Percentiles rank a stretch among this genome's conserved stretches.
These are phyloP conservation scores for Heliconius aoede DNA, from an alignment of 2,888 invertebrate species.

Conservation along the genomic window DNA sequence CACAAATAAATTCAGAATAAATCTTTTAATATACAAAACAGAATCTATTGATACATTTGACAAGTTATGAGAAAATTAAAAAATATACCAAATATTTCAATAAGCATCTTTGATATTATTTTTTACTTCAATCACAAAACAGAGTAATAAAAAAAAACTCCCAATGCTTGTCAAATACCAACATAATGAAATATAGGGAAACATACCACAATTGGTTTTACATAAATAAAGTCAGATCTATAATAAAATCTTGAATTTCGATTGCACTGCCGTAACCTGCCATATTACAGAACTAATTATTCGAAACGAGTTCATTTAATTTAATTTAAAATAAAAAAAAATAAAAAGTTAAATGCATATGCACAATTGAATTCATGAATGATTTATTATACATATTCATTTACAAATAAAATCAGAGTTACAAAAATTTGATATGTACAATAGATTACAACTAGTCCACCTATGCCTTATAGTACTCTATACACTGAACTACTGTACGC, in stretches of 20 bases:
- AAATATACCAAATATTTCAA: neutral
- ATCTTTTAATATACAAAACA: conserved; percentile 35
- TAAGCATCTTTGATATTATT: neutral
- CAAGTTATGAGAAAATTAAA: conserved; percentile 28
- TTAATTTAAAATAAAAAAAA: conserved; percentile 48
- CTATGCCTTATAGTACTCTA: conserved; percentile 62
- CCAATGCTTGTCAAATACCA: conserved; percentile 22
- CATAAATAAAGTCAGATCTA: conserved; percentile 58
- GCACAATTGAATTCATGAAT: conserved; percentile 25
- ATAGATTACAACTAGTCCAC: conserved; percentile 54
- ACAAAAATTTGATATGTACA: conserved; percentile 76
- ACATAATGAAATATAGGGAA: conserved; percentile 22
- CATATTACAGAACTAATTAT: conserved; percentile 41
- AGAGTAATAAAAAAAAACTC: neutral
- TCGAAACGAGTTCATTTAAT: conserved; percentile 50
- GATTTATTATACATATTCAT: conserved; percentile 20
- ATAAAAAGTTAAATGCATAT: conserved; percentile 68
- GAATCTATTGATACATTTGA: conserved; percentile 22
- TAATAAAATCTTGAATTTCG: conserved; percentile 57
- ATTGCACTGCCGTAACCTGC: conserved; percentile 63
- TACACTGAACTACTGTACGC: conserved; percentile 59
- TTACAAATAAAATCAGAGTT: conserved; percentile 51
- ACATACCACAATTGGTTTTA: conserved; percentile 2
- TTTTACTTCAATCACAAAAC: neutral
- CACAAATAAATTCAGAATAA: conserved; percentile 51